Evolutionary conservation across 2,888 invertebrate species (phyloP), one percentile per base, ranked within the genome.

Genomic region (Hipparchia sbordonii): DNA sequence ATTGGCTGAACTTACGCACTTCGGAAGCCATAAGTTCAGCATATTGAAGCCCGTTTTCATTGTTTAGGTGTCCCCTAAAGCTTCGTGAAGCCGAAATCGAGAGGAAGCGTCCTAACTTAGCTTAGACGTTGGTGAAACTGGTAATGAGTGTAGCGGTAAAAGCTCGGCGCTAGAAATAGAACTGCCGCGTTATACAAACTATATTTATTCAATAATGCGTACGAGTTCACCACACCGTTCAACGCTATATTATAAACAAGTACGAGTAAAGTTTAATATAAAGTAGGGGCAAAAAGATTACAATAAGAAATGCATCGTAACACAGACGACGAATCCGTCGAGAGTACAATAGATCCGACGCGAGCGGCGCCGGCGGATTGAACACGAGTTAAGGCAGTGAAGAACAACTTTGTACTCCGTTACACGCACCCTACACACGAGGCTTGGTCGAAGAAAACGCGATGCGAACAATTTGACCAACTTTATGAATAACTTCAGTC

Each of bases 321-420:
- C 1, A 39, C 39, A 39, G 39, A 39, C 39, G 39, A 39, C 39
- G 39, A 2, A 39, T 1, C 39, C 39, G 5, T 39, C 39, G 39
- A 39, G 12, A 2, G 52, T 52, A 52, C 52, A 52, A 10, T 6
- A 52, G 9, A 52, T 10, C 23, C 23, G 23, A 52, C 52, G 10
- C 9, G 10, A 8, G 10, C 6, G 7, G 10, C 10, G 1, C 7
- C 39, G 3, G 56, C 59, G 59, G 12, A 39, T 2, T 60, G 59
- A 60, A 60, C 59, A 60, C 59, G 59, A 60, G 33, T 39, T 60
- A 60, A 60, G 59, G 59, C 59, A 60, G 59, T 60, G 59, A 12
- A 60, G 23, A 5, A 59, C 59, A 10, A 12, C 59, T 8, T 33
- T 39, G 39, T 39, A 39, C 39, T 60, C 23, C 39, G 39, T 59